Evolutionary conservation across 2,888 invertebrate genomes (phyloP).

Genomic region (Watsonalla binaria): DNA sequence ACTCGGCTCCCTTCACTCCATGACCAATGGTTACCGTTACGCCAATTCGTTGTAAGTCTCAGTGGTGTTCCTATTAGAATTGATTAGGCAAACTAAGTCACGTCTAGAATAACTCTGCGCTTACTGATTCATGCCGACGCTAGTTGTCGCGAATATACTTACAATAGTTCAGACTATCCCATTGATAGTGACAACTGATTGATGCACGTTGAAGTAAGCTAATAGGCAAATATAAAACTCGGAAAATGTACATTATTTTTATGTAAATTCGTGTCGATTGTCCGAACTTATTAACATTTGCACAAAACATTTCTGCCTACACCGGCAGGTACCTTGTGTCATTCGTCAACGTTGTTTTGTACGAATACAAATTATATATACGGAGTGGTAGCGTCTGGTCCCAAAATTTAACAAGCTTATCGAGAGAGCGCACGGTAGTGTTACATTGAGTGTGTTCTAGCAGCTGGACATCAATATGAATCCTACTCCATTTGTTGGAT

Average conservation of each 20-base stretch:
- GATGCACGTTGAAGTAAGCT: neutral
- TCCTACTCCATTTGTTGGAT: slow-evolving; percentile 21
- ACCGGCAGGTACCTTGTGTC: slow-evolving; percentile 24
- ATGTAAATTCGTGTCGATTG: slow-evolving; percentile 36
- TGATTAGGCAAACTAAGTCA: neutral
- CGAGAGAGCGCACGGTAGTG: slow-evolving; percentile 17
- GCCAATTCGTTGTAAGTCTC: neutral
- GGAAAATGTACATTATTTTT: slow-evolving; percentile 20
- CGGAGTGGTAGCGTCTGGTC: slow-evolving; percentile 16
- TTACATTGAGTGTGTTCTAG: slow-evolving; percentile 3
- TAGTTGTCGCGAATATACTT: neutral
- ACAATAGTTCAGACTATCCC: neutral
- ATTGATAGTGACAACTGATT: neutral
- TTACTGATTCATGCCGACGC: neutral
- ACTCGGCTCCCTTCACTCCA: neutral
- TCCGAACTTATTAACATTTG: slow-evolving; percentile 38
- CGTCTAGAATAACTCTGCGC: neutral
- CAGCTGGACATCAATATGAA: slow-evolving; percentile 22
- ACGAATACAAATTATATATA: slow-evolving; percentile 47
- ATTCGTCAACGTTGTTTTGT: slow-evolving; percentile 32
- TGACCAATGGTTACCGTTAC: neutral
- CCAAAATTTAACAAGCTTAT: slow-evolving; percentile 19
- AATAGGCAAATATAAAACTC: neutral
- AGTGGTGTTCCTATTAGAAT: neutral
- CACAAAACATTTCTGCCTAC: slow-evolving; percentile 32